Conservation (phyloP, 2,888 invertebrate genomes). For the Andricus quercusramuli region DNA sequence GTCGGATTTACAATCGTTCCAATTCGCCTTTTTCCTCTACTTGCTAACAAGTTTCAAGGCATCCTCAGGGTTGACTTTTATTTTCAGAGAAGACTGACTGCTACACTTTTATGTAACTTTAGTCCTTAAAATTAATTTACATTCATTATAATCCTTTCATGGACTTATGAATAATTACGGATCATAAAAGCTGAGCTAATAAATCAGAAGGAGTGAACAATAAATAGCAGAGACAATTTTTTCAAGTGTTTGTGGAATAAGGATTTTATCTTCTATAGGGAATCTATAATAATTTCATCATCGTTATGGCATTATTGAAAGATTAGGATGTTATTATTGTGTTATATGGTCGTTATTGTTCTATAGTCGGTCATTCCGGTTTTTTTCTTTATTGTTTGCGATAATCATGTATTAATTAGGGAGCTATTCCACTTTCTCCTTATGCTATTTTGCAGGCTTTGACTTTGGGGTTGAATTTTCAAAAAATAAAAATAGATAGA, state of each 20-base stretch:
- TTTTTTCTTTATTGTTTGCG: slow-evolving; percentile 5
- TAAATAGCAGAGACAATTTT: too few relatives aligned
- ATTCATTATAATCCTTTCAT: background rate
- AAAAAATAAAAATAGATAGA: too few relatives aligned
- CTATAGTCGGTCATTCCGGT: background rate
- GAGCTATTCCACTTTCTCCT: background rate
- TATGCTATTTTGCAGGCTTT: background rate
- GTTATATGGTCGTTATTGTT: slow-evolving; percentile 9
- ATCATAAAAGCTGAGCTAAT: too few relatives aligned
- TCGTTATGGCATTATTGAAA: slow-evolving; percentile 13
- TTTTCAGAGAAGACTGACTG: background rate
- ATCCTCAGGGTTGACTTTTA: slow-evolving; percentile 27
- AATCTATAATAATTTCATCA: slow-evolving; percentile 2
- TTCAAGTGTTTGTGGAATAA: too few relatives aligned
- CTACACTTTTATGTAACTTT: slow-evolving; percentile 14
- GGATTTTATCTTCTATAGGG: too few relatives aligned
- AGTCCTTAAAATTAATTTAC: background rate
- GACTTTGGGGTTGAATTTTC: too few relatives aligned
- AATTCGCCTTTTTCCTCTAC: slow-evolving; percentile 40
- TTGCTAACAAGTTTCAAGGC: slow-evolving; percentile 38
- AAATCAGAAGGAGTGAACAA: too few relatives aligned
- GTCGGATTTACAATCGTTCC: slow-evolving; percentile 51
- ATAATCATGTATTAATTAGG: background rate
- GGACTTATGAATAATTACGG: background rate
- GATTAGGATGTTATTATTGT: slow-evolving; percentile 13